Percentiles rank a stretch among this genome's conserved stretches.
These are phyloP conservation scores for Aphidoletes aphidimyza DNA, from an alignment of 2,888 invertebrate species.

Conservation along the genomic window DNA sequence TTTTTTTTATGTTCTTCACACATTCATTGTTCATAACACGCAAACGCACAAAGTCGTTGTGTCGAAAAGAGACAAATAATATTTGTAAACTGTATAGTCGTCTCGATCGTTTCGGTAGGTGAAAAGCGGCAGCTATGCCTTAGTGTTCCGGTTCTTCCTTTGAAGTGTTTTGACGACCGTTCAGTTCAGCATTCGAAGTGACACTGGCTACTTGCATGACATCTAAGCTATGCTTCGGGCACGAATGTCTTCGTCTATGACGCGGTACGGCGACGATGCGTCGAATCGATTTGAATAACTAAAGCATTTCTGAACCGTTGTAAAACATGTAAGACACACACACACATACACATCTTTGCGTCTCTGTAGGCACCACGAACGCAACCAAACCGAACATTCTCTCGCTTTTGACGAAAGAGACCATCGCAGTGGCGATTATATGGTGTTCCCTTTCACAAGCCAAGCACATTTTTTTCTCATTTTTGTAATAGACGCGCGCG, in stretches of 20 bases:
- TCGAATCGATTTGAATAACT: not conserved
- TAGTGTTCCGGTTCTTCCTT: not conserved
- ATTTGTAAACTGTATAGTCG: not conserved
- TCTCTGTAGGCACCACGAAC: no score
- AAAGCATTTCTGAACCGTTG: no score
- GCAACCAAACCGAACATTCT: not conserved
- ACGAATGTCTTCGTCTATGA: not conserved
- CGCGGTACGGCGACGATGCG: not conserved
- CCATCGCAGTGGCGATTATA: not conserved
- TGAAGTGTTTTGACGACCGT: not conserved
- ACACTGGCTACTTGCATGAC: constrained; percentile 24
- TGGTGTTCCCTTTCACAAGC: not conserved
- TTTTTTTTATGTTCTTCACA: not conserved
- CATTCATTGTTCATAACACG: not conserved
- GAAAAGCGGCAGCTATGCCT: not conserved
- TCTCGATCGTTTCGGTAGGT: not conserved
- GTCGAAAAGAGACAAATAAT: not conserved
- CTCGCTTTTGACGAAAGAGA: not conserved
- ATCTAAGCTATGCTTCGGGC: constrained; percentile 18
- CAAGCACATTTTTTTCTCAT: constrained; percentile 11
- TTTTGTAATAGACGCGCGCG: not conserved
- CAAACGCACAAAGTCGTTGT: not conserved
- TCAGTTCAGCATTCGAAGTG: constrained; percentile 25
- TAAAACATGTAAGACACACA: no score
- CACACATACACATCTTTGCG: no score